Conservation (phyloP, 2,113 vertebrate genomes). For the Gulo gulo region DNA sequence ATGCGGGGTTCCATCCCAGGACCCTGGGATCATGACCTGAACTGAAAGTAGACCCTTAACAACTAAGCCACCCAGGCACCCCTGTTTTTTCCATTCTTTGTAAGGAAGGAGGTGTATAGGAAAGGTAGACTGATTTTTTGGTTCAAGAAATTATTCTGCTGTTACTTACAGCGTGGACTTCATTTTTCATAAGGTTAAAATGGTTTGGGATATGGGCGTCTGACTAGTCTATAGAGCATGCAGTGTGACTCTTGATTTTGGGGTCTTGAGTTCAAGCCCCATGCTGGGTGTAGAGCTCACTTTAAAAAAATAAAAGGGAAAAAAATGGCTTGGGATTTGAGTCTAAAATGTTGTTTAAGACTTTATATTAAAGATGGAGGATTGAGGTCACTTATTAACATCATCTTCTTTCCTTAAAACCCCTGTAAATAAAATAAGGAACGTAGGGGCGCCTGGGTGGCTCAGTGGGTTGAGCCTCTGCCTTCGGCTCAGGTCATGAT, state of each 20-base stretch:
- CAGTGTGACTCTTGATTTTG: background rate
- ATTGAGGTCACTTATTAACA: background rate
- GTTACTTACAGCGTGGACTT: background rate
- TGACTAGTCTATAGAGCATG: background rate
- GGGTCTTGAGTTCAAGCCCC: background rate
- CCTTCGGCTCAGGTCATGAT: no score
- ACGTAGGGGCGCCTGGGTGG: background rate
- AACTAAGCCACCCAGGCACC: background rate
- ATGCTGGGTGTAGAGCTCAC: background rate
- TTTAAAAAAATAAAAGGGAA: background rate
- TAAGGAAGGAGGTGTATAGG: background rate
- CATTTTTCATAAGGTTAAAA: background rate
- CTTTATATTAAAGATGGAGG: background rate
- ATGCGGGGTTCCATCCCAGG: no score
- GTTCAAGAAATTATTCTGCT: background rate
- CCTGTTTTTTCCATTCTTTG: background rate
- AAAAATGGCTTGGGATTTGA: background rate
- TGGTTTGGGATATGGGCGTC: background rate
- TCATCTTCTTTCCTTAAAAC: background rate
- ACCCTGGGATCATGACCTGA: background rate
- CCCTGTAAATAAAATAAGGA: background rate
- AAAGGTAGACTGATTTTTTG: background rate
- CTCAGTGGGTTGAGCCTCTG: no score
- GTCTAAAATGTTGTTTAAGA: constrained; percentile 1
- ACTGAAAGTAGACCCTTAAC: background rate